These are phyloP conservation scores for Rhynchophorus ferrugineus DNA, from an alignment of 1,140 invertebrate species.

Conservation along the genomic window DNA sequence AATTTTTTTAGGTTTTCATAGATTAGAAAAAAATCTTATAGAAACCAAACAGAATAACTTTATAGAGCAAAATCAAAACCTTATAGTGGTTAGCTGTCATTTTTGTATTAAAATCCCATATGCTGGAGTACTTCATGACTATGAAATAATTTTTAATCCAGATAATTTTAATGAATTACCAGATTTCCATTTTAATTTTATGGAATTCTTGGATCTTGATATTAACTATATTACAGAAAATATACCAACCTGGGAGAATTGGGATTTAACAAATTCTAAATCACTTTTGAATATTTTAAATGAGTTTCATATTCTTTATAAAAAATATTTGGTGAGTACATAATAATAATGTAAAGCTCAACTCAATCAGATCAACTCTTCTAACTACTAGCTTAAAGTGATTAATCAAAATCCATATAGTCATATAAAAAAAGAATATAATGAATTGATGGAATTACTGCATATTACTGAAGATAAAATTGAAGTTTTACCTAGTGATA, in stretches of 20 bases:
- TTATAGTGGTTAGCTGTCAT: conserved; percentile 30
- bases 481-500: too few relatives aligned
- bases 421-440: conserved; percentile 32
- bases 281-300: conserved; percentile 32
- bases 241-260: conserved; percentile 34
- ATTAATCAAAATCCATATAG: conserved; percentile 31
- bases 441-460: conserved; percentile 20
- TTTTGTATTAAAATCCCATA: conserved; percentile 37
- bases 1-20: conserved; percentile 11
- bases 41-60: conserved; percentile 18
- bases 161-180: conserved; percentile 33
- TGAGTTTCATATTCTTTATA: conserved; percentile 36
- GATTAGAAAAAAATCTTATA: conserved; percentile 13
- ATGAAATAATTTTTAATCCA: conserved; percentile 39
- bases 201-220: conserved; percentile 35
- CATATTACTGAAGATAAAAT: conserved; percentile 32
- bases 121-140: conserved; percentile 35
- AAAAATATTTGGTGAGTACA: conserved; percentile 32
- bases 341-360: neutral
- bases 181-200: conserved; percentile 39
- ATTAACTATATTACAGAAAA: conserved; percentile 31
- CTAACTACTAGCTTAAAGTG: conserved; percentile 24
- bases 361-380: too few relatives aligned
- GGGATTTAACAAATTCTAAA: conserved; percentile 37
- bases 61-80: conserved; percentile 11